phyloP scores from a whole-genome alignment of 2,113 vertebrate species.

The Oncorhynchus tshawytscha region DNA sequence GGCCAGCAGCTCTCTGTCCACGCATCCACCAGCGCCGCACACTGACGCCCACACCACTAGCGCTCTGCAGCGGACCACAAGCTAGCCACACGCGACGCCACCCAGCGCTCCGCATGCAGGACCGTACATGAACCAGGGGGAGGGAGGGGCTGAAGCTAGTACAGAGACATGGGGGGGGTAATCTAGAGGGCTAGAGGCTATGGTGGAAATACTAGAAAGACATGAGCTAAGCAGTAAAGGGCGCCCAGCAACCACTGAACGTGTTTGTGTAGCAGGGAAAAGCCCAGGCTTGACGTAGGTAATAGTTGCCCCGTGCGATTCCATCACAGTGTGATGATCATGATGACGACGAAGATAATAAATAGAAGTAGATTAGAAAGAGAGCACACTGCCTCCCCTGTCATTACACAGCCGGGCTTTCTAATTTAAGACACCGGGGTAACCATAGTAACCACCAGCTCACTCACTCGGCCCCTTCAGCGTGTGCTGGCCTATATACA shows the following conservation, averaged over 20 bases:
- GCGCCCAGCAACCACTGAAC: conserved; percentile 40
- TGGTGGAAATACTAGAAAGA: conserved; percentile 1
- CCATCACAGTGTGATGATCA: conserved; percentile 48
- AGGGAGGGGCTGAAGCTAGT: conserved; percentile 22
- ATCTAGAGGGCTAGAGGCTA: conserved; percentile 17
- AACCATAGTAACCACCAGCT: conserved; percentile 33
- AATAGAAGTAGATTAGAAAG: conserved; percentile 76
- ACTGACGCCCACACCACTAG: conserved; percentile 65
- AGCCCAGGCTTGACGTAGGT: conserved; percentile 30
- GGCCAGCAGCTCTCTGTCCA: conserved; percentile 21
- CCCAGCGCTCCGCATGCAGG: conserved; percentile 44
- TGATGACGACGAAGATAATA: conserved; percentile 67
- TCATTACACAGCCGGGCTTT: conserved; percentile 69
- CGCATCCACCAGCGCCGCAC: conserved; percentile 40
- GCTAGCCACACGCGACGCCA: conserved; percentile 57
- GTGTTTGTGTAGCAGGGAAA: conserved; percentile 42
- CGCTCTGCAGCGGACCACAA: conserved; percentile 40
- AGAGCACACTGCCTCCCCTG: conserved; percentile 57
- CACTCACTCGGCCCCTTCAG: conserved; percentile 40
- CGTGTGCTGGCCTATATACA: conserved; percentile 24
- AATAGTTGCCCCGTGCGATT: conserved; percentile 60
- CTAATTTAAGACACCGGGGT: conserved; percentile 70
- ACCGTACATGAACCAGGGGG: conserved; percentile 32
- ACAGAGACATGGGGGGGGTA: conserved; percentile 21
- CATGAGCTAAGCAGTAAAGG: conserved; percentile 29